Evolutionary conservation across 1,140 invertebrate species (phyloP), one percentile per base, ranked within the genome.

Genomic region (Uloborus diversus): DNA sequence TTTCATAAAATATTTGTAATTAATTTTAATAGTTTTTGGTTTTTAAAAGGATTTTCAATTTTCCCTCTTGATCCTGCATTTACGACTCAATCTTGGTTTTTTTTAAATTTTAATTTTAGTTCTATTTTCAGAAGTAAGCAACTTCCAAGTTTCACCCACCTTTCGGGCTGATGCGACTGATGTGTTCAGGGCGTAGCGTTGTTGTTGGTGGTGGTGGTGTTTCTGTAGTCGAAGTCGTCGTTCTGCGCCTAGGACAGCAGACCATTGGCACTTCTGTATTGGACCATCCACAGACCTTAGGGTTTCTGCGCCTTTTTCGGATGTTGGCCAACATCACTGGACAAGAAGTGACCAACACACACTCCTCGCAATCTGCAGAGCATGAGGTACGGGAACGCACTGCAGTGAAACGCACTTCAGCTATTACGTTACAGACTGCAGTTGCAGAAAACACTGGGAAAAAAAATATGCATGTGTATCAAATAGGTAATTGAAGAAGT

Each of bases 181-280:
- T 28, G 17, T 53, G 17, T 53, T 53, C n/a, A 20, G 1, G 17
- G 9, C 37, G 2, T 42, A 9, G 37, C 9, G 49, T 5, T 53
- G 49, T 53, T n/a, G n/a, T n/a, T n/a, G n/a, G n/a, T n/a, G n/a
- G n/a, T n/a, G 13, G 13, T 3, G 49, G 49, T 17, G 20, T 7
- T 14, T n/a, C 49, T n/a, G 20, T 53, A 1, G 13, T 17, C 7
- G 13, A 20, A 20, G 17, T 20, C n/a, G n/a, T n/a, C n/a, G n/a
- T n/a, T n/a, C n/a, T n/a, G n/a, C n/a, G n/a, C 23, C 20, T 23
- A n/a, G 70, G 37, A 27, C 73, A 78, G 62, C 73, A 78, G 4
- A 78, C 62, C 11, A 30, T 9, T 0, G 73, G 73, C 5, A 65
- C 49, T 37, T 78, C 59, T 30, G 23, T 27, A n/a, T n/a, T n/a